Evolutionary conservation across 2,888 invertebrate genomes (phyloP).

Genomic region (Caenorhabditis panamensis): DNA sequence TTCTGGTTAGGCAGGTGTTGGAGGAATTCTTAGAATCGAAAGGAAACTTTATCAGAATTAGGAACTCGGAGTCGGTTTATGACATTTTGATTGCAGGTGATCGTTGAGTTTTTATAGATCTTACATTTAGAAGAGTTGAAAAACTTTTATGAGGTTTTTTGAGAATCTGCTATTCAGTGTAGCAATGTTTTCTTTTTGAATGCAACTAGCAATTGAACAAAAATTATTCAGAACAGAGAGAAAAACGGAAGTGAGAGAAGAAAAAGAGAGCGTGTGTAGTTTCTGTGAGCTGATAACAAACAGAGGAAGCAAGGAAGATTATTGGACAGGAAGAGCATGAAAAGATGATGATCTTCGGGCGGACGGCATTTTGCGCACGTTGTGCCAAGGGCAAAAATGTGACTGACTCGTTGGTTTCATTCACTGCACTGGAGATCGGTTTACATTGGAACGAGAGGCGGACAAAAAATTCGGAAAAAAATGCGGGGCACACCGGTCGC

Average conservation of each 20-base stretch:
- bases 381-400: slow-evolving; percentile 20
- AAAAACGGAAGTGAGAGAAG: background rate
- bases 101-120: slow-evolving; percentile 2
- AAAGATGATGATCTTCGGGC: slow-evolving; percentile 15
- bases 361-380: slow-evolving; percentile 9
- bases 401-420: slow-evolving; percentile 29
- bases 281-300: slow-evolving; percentile 47
- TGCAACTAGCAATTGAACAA: slow-evolving; percentile 16
- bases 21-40: background rate
- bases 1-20: slow-evolving; percentile 24
- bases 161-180: background rate
- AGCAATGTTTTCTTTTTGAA: background rate
- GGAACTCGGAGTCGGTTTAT: background rate
- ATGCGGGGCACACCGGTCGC: slow-evolving; percentile 11
- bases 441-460: slow-evolving; percentile 14
- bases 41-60: slow-evolving; percentile 3
- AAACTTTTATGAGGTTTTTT: background rate
- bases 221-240: too few relatives aligned
- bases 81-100: slow-evolving; percentile 2
- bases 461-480: slow-evolving; percentile 24
- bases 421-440: slow-evolving; percentile 41
- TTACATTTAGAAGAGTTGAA: too few relatives aligned
- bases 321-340: slow-evolving; percentile 28
- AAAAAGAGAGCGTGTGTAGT: slow-evolving; percentile 21
- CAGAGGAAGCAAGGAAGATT: slow-evolving; percentile 1